Evolutionary conservation across 2,888 invertebrate genomes (phyloP), one percentile per base, ranked within the genome.

Genomic region (Standfussiana lucernea): DNA sequence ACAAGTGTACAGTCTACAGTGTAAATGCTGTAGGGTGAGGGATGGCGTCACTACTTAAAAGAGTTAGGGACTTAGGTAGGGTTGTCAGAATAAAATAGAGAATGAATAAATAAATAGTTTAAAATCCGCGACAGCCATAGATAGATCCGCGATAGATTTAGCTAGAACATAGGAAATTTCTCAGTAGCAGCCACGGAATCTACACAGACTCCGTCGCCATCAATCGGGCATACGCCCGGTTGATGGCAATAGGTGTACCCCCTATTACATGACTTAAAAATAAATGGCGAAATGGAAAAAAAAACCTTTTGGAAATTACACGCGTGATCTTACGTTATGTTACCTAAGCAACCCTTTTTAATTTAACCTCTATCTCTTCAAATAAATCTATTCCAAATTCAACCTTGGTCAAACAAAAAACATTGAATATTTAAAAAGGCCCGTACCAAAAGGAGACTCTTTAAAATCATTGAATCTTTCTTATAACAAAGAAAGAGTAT

Each of bases 11-110:
- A 40, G 64, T 40, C 64, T 64, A 40, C 64, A 47, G 32, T 40
- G 73, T 45, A 68, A 72, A 28, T 50, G 50, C 24, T 28, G 67
- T 64, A 66, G 62, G 62, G 47, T 42, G 62, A 35, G 18, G 28
- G 32, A 37, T 81, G 80, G 77, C 72, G 77, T 77, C 77, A 80
- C 42, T 64, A 53, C 47, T 79, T 72, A 73, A 73, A 75, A 74
- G 18, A 35, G 37, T 65, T 53, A 85, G 72, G 67, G 24, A 40
- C 18, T 45, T 42, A 82, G 0, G 8, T 40, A 64, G 83, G 79
- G 88, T n/a, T 86, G 86, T 11, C 76, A 67, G 47, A 28, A 59
- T 37, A 50, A 40, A 18, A 24, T 15, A 59, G 18, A 59, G 42
- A 24, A 50, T 28, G 0, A 28, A 8, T 32, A 35, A 68, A 69